Evolutionary conservation across 2,888 invertebrate genomes (phyloP), one percentile per base, ranked within the genome.

Genomic region (Ethmia dodecea): DNA sequence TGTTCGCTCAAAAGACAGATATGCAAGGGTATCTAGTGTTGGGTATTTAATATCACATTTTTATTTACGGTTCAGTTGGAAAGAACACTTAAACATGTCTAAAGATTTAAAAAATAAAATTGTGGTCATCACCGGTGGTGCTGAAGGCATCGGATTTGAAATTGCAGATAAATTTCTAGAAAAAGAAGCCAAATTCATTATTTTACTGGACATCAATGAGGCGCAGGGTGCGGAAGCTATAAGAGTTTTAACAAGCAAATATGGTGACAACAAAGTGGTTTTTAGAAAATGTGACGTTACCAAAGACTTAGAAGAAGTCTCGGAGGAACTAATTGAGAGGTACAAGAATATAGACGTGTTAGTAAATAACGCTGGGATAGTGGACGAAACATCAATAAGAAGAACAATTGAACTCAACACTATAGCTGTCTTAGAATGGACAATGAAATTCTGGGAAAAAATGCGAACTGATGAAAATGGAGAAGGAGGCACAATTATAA

Each of bases 401-500:
- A 43, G 42, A 31, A 46, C 47, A 1, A 40, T 59, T 9, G 48
- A 43, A 5, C 55, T 72, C 14, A 81, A 83, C 26, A 35, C 43
- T 0, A 53, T 46, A 14, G 47, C 50, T n/a, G 14, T 53, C 2
- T 38, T 60, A 3, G 50, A 52, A 22, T 57, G 86, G 33, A 74
- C 75, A 0, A 50, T 80, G 11, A 63, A 88, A 15, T 89, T 80
- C 12, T 66, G 87, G 38, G 69, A 88, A 35, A 72, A 84, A 54
- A 83, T 89, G 84, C 71, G 87, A 13, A 73, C 60, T 31, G 73
- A 86, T 41, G 74, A 73, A 22, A 77, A 83, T 0, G 87, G 87
- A 1, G 53, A 62, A 13, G 90, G 90, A 3, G 90, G 90, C 3
- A 73, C 81, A 2, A 77, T 91, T 26, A 71, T 91, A n/a, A 91